A percentile compares a stretch with the other conserved stretches of the same genome.
Evolutionary conservation across 2,113 vertebrate genomes (phyloP).

Genomic region (Tapirus terrestris): DNA sequence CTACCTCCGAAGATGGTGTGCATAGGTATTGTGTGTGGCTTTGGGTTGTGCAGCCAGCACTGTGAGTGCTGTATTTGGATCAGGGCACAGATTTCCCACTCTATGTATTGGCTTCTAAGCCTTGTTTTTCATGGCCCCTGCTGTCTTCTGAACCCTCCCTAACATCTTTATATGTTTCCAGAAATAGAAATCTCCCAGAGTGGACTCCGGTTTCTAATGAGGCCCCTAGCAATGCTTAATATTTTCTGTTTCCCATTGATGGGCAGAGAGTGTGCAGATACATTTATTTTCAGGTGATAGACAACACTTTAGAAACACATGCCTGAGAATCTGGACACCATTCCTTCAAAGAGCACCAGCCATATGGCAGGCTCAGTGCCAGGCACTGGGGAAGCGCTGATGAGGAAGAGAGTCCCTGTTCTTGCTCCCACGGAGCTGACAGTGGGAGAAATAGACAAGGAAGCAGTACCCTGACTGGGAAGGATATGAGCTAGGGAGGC

Average conservation of each 20-base stretch:
- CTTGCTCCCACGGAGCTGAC: not conserved
- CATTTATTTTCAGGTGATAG: conserved; percentile 45
- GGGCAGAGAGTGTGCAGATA: not conserved
- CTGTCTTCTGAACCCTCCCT: not conserved
- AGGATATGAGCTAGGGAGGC: not conserved
- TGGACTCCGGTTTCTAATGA: conserved; percentile 28
- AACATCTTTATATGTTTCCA: conserved; percentile 26
- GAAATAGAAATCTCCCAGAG: conserved; percentile 50
- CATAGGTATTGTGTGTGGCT: not conserved
- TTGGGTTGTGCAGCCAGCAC: not conserved
- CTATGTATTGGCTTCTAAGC: not conserved
- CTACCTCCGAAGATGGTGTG: not conserved
- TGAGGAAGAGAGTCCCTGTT: not conserved
- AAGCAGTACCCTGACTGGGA: not conserved
- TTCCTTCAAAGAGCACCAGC: conserved; percentile 42
- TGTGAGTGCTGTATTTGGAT: not conserved
- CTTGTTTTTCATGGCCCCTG: not conserved
- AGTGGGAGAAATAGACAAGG: not conserved
- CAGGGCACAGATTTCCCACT: not conserved
- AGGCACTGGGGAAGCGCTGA: not conserved
- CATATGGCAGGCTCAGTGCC: not conserved
- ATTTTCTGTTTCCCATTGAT: not conserved
- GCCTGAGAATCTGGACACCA: conserved; percentile 16
- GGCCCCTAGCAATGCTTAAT: not conserved
- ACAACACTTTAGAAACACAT: conserved; percentile 25